A percentile compares a stretch with the other conserved stretches of the same genome.
Evolutionary conservation across 2,113 vertebrate genomes (phyloP).

Genomic region (Cebus imitator): DNA sequence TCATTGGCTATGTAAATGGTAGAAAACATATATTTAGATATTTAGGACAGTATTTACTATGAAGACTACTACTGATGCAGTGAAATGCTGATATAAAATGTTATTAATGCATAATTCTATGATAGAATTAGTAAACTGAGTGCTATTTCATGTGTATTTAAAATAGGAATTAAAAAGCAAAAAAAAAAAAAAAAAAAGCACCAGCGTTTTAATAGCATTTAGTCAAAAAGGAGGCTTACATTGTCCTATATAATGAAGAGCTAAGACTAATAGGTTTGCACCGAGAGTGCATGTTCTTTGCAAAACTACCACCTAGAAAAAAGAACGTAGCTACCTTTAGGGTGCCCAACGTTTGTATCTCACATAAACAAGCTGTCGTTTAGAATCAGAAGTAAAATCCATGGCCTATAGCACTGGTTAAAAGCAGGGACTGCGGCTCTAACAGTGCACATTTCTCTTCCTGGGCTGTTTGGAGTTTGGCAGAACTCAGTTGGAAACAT

Average conservation of each 20-base stretch:
- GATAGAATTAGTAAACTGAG: neutral
- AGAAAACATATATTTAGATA: neutral
- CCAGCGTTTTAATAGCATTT: neutral
- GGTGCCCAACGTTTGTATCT: constrained; percentile 32
- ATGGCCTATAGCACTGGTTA: constrained; percentile 45
- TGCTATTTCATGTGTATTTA: neutral
- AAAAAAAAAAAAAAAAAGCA: neutral
- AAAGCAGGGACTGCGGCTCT: constrained; percentile 11
- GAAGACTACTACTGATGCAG: neutral
- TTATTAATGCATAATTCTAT: neutral
- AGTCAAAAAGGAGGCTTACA: neutral
- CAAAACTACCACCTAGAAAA: neutral
- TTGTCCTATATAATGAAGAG: neutral
- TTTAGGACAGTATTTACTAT: neutral
- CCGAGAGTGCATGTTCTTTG: neutral
- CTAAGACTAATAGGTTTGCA: neutral
- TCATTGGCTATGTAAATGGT: neutral
- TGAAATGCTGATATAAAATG: neutral
- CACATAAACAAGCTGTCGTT: constrained; percentile 60
- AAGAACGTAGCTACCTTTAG: constrained; percentile 31
- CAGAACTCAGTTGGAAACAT: fast-evolving
- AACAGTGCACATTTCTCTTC: constrained; percentile 5
- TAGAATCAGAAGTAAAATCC: constrained; percentile 52
- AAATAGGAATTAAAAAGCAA: neutral
- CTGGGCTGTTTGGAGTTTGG: neutral